Base-by-base conservation (phyloP, 2,113 vertebrate genomes). In the Podiceps cristatus region DNA sequence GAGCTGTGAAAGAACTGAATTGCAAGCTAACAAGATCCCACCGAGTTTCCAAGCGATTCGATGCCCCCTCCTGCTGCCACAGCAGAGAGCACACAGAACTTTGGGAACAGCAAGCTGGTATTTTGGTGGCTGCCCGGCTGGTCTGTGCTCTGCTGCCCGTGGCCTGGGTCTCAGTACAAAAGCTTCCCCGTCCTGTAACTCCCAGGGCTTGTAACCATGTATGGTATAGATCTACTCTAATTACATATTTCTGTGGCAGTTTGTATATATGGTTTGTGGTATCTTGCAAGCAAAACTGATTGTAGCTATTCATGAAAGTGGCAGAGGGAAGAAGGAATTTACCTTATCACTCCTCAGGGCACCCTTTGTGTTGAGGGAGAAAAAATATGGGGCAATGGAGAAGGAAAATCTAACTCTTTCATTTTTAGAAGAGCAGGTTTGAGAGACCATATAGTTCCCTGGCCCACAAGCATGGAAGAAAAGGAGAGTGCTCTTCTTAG, bases 41-140 rank as follows among this genome's bases (percentile, higher is more conserved):
- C 13, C 0, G 3, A 16, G 55, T 12, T 82, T 75, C 47, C n/a
- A 40, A 64, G 56, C 0, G 1, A 2, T 23, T 42, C 80, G 29
- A 8, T 55, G 68, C 18, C 52, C 44, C 5, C 24, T 9, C 45
- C 31, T 80, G 87, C 71, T 83, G 72, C 55, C 45, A 8, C 1
- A 1, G 84, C 49, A 58, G 66, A 63, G 58, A 68, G 24, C n/a
- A 10, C 27, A 6, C 44, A 47, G 50, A 58, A 68, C 73, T 40
- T 35, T 15, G 74, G 72, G 63, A 73, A 29, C 17, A 53, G n/a
- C 56, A 22, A 19, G 1, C 2, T 27, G 7, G 12, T 60, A 7
- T 59, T 72, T 40, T 1, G 0, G 50, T 44, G 17, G 22, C 60
- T 86, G 64, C 45, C 22, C 0, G 0, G 40, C 18, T 17, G 35